Evolutionary conservation across 2,113 vertebrate species (phyloP).

Genomic region (Loxodonta africana): DNA sequence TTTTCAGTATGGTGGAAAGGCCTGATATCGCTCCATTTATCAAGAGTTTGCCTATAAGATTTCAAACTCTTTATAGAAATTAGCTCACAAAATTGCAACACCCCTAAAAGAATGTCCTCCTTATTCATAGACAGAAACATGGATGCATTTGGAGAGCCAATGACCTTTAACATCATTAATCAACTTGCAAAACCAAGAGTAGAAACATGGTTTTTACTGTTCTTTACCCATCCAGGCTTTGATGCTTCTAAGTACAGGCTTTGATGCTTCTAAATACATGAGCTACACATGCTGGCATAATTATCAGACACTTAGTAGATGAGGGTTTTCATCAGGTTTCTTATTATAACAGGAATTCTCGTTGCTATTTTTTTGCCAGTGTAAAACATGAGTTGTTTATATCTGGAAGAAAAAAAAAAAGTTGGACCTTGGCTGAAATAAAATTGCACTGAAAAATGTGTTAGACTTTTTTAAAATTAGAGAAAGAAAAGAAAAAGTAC

Average conservation of each 20-base stretch:
- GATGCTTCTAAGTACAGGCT: not conserved
- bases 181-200: constrained; percentile 2
- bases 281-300: not conserved
- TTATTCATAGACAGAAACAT: not conserved
- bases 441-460: constrained; percentile 38
- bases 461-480: constrained; percentile 39
- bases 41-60: not conserved
- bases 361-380: constrained; percentile 33
- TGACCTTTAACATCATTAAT: not conserved
- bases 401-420: not conserved
- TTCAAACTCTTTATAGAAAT: constrained; percentile 9
- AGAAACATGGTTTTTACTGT: not conserved
- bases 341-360: constrained; percentile 44
- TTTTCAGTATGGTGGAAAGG: not conserved
- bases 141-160: not conserved
- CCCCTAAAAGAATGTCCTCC: not conserved
- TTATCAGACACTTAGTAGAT: not conserved
- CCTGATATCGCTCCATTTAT: constrained; percentile 11
- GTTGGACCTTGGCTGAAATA: constrained; percentile 26
- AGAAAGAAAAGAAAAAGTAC: not conserved
- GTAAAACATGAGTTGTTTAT: constrained; percentile 33
- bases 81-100: constrained; percentile 12
- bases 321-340: not conserved
- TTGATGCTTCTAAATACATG: not conserved
- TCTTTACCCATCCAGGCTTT: not conserved